phyloP scores from a whole-genome alignment of 2,888 invertebrate species.

The Craniophora ligustri region DNA sequence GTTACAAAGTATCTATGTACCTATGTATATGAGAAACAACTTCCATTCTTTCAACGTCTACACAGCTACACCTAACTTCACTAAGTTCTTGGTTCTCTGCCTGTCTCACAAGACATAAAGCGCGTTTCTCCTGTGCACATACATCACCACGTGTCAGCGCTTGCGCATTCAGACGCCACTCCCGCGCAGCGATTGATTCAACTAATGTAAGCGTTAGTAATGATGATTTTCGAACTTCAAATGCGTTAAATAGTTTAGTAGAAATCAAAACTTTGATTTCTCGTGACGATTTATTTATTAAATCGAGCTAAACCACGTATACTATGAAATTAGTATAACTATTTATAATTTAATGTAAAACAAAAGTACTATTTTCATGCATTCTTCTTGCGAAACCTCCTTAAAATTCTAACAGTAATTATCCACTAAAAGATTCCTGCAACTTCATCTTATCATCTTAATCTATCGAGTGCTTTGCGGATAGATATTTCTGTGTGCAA shows the following conservation, averaged over 20 bases:
- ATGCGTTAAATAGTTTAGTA: constrained; percentile 38
- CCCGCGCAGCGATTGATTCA: constrained; percentile 69
- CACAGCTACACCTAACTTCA: constrained; percentile 16
- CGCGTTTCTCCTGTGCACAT: constrained; percentile 41
- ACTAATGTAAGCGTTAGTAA: constrained; percentile 66
- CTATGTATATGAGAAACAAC: too few species aligned
- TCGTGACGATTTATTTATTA: neutral
- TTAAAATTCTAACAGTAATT: too few species aligned
- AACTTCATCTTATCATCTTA: too few species aligned
- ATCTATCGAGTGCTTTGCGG: too few species aligned
- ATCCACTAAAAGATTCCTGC: too few species aligned
- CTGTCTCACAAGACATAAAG: constrained; percentile 33
- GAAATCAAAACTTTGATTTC: neutral
- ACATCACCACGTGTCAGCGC: constrained; percentile 58
- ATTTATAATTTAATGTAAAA: too few species aligned
- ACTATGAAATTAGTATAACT: too few species aligned
- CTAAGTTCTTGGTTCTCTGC: constrained; percentile 18
- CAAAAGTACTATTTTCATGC: too few species aligned
- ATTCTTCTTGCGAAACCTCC: too few species aligned
- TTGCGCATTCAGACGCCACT: constrained; percentile 59
- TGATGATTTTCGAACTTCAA: constrained; percentile 58
- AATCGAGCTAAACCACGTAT: too few species aligned
- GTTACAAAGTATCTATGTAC: too few species aligned
- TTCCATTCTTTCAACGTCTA: constrained; percentile 15
- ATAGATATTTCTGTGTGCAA: too few species aligned